These are phyloP conservation scores for Pterobdella sp. DNA, from an alignment of 2,888 invertebrate species.

Conservation along the genomic window DNA sequence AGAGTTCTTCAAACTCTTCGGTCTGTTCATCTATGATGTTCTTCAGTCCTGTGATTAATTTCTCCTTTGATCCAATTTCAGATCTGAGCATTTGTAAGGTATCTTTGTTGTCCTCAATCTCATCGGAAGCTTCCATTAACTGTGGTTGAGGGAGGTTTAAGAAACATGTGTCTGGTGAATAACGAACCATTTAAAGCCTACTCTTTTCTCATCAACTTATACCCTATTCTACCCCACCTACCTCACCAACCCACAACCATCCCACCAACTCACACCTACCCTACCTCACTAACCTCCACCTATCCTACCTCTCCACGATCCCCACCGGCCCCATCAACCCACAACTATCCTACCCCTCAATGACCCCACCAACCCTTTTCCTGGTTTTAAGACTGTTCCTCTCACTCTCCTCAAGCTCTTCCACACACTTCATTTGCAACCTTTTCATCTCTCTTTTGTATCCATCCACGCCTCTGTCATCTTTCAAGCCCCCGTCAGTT, in stretches of 20 bases:
- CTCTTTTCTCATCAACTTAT: no score
- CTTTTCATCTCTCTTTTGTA: neutral
- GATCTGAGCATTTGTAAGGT: neutral
- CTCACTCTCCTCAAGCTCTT: neutral
- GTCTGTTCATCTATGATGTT: neutral
- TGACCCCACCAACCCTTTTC: neutral
- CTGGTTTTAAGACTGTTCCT: neutral
- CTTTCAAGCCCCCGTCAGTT: no score
- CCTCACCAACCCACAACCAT: no score
- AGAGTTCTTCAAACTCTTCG: neutral
- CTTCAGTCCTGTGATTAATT: neutral
- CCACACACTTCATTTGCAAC: neutral
- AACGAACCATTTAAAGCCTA: no score
- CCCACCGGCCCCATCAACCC: neutral
- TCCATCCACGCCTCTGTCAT: no score
- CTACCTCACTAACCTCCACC: neutral
- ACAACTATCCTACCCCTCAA: neutral
- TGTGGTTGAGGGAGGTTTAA: neutral
- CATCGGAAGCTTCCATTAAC: neutral
- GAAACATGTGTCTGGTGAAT: no score
- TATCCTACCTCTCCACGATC: neutral
- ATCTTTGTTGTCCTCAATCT: neutral
- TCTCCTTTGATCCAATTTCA: neutral
- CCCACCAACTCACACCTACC: no score
- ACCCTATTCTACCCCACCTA: no score